Evolutionary conservation across 1,140 invertebrate species (phyloP).

Genomic region (Temnothorax nylanderi): DNA sequence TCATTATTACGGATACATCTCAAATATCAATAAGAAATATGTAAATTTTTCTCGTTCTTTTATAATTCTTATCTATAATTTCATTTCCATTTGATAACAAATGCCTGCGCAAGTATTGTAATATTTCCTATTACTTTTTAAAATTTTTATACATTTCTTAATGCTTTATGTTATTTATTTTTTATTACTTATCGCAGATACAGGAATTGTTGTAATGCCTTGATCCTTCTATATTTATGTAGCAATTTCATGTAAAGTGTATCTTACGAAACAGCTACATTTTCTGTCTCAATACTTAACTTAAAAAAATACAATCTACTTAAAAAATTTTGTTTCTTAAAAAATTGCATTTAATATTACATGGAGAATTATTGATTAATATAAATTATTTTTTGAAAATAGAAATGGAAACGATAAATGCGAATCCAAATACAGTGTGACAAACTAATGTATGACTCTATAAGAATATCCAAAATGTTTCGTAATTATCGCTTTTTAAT

Average conservation of each 20-base stretch:
- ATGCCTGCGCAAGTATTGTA: not conserved
- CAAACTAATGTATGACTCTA: constrained; percentile 65
- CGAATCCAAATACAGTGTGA: constrained; percentile 74
- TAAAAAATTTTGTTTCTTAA: constrained; percentile 54
- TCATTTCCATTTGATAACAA: not conserved
- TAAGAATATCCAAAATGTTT: not conserved
- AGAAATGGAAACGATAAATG: constrained; percentile 52
- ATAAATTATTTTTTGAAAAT: constrained; percentile 59
- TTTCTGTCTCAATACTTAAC: constrained; percentile 29
- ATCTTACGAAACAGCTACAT: constrained; percentile 45
- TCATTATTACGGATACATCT: not conserved
- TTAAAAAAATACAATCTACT: constrained; percentile 54
- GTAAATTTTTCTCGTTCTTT: not conserved
- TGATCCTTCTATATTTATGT: constrained; percentile 28
- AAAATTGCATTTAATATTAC: constrained; percentile 44
- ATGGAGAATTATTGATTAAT: constrained; percentile 12
- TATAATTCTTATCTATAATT: not conserved
- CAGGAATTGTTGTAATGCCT: not conserved
- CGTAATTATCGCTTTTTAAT: not conserved
- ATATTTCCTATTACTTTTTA: not conserved
- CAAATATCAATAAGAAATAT: constrained; percentile 4
- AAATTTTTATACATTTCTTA: constrained; percentile 13
- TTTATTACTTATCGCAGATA: not conserved
- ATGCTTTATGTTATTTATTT: not conserved
- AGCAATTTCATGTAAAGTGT: constrained; percentile 41